Evolutionary conservation across 2,797 vertebrate species (phyloP).

Genomic region (Neostethus bicornis): DNA sequence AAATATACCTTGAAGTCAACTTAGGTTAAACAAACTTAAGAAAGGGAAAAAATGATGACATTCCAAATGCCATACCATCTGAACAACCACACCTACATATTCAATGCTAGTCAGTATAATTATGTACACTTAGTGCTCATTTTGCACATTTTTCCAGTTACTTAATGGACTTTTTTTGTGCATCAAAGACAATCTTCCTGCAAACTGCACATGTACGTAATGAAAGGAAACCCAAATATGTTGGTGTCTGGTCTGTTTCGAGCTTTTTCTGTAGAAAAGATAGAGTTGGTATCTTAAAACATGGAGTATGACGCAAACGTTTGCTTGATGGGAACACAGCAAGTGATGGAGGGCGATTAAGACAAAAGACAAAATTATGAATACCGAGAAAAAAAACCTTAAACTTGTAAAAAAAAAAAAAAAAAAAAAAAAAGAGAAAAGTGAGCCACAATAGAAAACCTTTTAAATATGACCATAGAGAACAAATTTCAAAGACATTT

Average conservation of each 20-base stretch:
- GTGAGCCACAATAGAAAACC: too few relatives aligned
- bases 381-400: constrained; percentile 7
- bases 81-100: too few relatives aligned
- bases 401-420: not conserved
- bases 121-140: not conserved
- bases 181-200: not conserved
- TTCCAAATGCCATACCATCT: too few relatives aligned
- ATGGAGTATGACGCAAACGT: constrained; percentile 12
- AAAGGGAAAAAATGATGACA: too few relatives aligned
- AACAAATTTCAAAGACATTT: not conserved
- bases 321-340: constrained; percentile 8
- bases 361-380: constrained; percentile 5
- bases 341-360: constrained; percentile 6
- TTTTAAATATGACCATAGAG: not conserved
- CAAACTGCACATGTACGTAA: not conserved
- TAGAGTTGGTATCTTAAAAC: not conserved
- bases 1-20: too few relatives aligned
- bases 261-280: not conserved
- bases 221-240: not conserved
- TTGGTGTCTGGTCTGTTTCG: not conserved
- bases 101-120: not conserved
- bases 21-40: too few relatives aligned
- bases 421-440: not conserved
- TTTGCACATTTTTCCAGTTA: not conserved
- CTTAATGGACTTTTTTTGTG: not conserved